These are phyloP conservation scores for Dione juno DNA, from an alignment of 2,888 invertebrate species.

Conservation along the genomic window DNA sequence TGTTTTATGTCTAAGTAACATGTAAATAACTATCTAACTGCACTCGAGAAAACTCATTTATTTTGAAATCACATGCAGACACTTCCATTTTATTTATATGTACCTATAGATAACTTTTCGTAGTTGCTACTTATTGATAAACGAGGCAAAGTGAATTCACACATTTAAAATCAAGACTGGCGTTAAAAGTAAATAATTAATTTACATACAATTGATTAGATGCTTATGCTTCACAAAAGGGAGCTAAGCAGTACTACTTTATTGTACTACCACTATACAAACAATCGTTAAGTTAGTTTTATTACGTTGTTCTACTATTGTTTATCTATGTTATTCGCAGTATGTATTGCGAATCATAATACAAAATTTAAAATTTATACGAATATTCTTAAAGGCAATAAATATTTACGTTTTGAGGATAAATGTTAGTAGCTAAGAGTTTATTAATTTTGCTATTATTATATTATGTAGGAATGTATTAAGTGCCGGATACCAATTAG, in stretches of 20 bases:
- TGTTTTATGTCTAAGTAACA: too few species aligned
- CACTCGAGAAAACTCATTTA: too few species aligned
- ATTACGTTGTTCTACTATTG: constrained; percentile 8
- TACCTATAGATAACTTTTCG: too few species aligned
- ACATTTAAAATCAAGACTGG: neutral
- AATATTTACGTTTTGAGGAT: too few species aligned
- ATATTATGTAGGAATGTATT: too few species aligned
- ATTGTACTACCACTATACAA: neutral
- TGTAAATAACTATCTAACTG: too few species aligned
- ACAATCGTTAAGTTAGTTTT: constrained; percentile 21
- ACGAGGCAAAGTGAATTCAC: neutral
- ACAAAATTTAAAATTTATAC: neutral
- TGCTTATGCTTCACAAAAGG: too few species aligned
- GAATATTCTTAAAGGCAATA: neutral
- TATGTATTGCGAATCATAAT: constrained; percentile 3
- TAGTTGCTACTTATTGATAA: too few species aligned
- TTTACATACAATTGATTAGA: constrained; percentile 10
- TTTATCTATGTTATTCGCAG: neutral
- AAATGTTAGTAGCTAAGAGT: neutral
- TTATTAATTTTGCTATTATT: neutral
- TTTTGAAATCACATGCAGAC: too few species aligned
- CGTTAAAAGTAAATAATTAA: constrained; percentile 1
- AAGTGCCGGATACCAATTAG: too few species aligned
- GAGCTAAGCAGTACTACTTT: neutral
- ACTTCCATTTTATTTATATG: too few species aligned